These are phyloP conservation scores for Metopia argyrocephala DNA, from an alignment of 2,888 invertebrate species.

Conservation along the genomic window DNA sequence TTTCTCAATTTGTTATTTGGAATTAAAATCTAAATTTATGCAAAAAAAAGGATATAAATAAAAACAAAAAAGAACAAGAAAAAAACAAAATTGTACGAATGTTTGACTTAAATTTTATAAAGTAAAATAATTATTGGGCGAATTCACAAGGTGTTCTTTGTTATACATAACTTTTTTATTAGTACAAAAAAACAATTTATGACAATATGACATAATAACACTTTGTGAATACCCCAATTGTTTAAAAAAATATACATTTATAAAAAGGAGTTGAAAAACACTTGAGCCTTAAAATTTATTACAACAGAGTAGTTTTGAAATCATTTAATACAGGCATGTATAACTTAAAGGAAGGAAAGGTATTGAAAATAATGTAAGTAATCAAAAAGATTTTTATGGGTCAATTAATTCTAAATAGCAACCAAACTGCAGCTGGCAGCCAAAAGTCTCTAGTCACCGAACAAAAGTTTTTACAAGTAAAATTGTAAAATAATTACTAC, in stretches of 20 bases:
- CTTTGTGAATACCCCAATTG: no score
- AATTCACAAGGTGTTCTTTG: no score
- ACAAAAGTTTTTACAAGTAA: no score
- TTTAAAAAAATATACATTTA: not conserved
- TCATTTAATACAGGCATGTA: not conserved
- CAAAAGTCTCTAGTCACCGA: no score
- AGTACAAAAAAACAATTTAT: no score
- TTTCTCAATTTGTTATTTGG: not conserved
- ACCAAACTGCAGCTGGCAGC: no score
- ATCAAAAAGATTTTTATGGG: no score
- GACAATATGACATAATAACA: no score
- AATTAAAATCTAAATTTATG: not conserved
- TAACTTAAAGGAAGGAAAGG: not conserved
- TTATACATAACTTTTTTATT: no score
- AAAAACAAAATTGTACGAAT: conserved; percentile 51
- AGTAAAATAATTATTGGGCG: no score
- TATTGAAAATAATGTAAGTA: not conserved
- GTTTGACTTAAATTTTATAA: conserved; percentile 43
- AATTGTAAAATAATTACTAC: no score
- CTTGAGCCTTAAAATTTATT: conserved; percentile 43
- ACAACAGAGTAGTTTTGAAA: not conserved
- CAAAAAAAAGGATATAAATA: not conserved
- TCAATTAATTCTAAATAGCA: no score
- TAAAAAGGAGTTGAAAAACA: not conserved
- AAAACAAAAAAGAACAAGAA: not conserved